A percentile compares a stretch with the other conserved stretches of the same genome.
phyloP scores from a whole-genome alignment of 2,797 vertebrate species.

The Perodicticus potto region DNA sequence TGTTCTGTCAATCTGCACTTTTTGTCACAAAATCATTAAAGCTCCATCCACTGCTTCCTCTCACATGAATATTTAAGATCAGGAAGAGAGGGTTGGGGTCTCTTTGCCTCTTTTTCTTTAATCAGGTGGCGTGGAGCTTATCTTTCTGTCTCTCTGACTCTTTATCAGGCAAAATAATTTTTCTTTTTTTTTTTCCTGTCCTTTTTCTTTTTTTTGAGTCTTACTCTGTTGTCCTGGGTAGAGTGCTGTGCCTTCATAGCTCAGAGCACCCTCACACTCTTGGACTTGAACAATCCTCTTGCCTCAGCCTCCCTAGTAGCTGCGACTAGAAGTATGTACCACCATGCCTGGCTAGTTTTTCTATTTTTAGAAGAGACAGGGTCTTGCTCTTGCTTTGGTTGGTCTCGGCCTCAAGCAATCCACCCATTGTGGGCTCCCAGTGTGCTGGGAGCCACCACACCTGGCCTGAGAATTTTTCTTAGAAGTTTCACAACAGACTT shows the following conservation, averaged over 20 bases:
- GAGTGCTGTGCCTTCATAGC: too few relatives aligned
- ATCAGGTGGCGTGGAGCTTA: too few relatives aligned
- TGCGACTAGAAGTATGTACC: not conserved
- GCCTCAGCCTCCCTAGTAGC: not conserved
- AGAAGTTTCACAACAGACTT: not conserved
- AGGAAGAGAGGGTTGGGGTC: not conserved
- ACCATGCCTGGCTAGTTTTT: not conserved
- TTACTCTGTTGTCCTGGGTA: too few relatives aligned
- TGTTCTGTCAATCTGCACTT: not conserved
- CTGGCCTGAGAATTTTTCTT: not conserved
- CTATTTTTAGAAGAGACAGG: not conserved
- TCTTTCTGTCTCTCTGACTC: not conserved
- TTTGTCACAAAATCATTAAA: conserved; percentile 23
- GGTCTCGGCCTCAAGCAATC: too few relatives aligned
- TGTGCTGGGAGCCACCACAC: too few relatives aligned
- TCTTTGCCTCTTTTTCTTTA: not conserved
- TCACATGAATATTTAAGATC: not conserved
- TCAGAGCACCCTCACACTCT: too few relatives aligned
- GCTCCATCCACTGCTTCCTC: not conserved
- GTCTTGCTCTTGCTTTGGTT: too few relatives aligned
- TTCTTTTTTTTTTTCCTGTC: too few relatives aligned
- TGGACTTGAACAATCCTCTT: too few relatives aligned
- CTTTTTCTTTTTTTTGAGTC: too few relatives aligned
- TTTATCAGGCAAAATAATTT: not conserved
- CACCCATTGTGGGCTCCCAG: too few relatives aligned